These are phyloP conservation scores for Epinephelus fuscoguttatus DNA, from an alignment of 2,113 vertebrate species.

Conservation along the genomic window DNA sequence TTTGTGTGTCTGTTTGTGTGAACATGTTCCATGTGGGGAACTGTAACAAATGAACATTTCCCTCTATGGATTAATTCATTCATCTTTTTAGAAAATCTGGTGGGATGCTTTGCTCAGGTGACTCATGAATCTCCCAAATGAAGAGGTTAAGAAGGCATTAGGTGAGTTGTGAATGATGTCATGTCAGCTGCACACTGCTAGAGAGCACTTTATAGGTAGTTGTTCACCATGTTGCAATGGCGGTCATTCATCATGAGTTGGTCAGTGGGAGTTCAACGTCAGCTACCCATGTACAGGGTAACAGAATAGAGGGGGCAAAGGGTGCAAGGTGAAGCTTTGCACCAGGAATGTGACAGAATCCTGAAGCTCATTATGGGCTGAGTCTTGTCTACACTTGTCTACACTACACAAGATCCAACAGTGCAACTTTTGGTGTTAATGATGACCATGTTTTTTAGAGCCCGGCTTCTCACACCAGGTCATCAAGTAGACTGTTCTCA, in stretches of 20 bases:
- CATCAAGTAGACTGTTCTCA: background rate
- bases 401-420: too few species aligned
- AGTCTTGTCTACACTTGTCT: background rate
- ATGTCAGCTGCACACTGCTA: constrained; percentile 23
- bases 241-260: constrained; percentile 17
- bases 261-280: background rate
- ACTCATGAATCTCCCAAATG: constrained; percentile 48
- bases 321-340: background rate
- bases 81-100: constrained; percentile 24
- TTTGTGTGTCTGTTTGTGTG: background rate
- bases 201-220: background rate
- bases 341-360: background rate
- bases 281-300: background rate
- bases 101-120: constrained; percentile 14
- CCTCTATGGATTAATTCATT: constrained; percentile 2
- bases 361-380: background rate
- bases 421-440: background rate
- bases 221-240: constrained; percentile 7
- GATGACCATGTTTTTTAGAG: background rate
- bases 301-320: background rate
- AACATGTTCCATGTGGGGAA: background rate
- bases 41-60: background rate
- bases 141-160: constrained; percentile 40
- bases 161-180: constrained; percentile 29
- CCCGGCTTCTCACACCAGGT: background rate